phyloP scores from a whole-genome alignment of 2,888 invertebrate genomes.

The Siphlonurus alternatus region DNA sequence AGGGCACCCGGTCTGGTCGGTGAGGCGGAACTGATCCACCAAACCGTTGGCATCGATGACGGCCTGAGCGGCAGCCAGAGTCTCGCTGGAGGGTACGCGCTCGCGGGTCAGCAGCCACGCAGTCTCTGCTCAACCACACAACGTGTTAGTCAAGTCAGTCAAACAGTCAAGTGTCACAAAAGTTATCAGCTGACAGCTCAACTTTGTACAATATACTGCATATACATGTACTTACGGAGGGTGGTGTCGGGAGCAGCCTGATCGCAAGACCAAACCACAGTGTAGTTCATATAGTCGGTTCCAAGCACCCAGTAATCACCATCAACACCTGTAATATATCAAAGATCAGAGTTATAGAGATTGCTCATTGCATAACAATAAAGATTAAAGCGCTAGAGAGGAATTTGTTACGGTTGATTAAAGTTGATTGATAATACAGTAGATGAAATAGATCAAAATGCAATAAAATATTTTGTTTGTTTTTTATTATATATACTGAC shows the following conservation, averaged over 20 bases:
- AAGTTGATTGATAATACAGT: background rate
- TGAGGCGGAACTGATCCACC: background rate
- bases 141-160: too few relatives aligned
- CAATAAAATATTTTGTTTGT: background rate
- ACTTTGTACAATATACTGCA: too few relatives aligned
- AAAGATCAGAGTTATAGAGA: too few relatives aligned
- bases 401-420: too few relatives aligned
- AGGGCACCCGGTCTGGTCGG: background rate
- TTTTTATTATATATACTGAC: background rate
- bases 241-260: constrained; percentile 8
- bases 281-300: constrained; percentile 18
- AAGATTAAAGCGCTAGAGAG: too few relatives aligned
- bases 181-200: too few relatives aligned
- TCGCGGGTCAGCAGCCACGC: constrained; percentile 9
- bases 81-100: background rate
- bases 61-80: background rate
- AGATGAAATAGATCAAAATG: background rate
- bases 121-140: constrained; percentile 5
- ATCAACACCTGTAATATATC: constrained; percentile 10
- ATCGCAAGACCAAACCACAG: constrained; percentile 18
- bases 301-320: constrained; percentile 17
- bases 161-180: too few relatives aligned
- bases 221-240: constrained; percentile 8
- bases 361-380: too few relatives aligned
- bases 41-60: background rate